Base-by-base conservation (phyloP, 1,140 invertebrate species). In the Gerris buenoi region DNA sequence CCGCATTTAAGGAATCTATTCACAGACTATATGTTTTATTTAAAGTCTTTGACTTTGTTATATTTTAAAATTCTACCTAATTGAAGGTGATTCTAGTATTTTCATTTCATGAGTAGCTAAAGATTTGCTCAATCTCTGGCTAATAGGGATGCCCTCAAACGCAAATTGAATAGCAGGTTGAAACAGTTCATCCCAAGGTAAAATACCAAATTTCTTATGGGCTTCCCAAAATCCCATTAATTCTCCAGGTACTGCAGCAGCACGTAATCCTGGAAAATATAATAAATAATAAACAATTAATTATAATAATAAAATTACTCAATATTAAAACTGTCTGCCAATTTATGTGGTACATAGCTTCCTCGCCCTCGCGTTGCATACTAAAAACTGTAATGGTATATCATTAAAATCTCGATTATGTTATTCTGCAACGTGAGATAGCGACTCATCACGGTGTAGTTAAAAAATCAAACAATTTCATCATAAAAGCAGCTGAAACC, bases 241-340 rank as follows among this genome's bases (percentile, higher is more conserved):
- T 77, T 97, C 94, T 1, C 95, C 95, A 3, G 95, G 95, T 14
- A 97, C 88, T 0, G 83, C 92, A 25, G 95, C 85, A 1, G 93
- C 79, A 18, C 91, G 74, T 1, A 84, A 82, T 68, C 93, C 93
- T 83, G 70, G 14, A 15, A 28, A 23, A 10, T n/a, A 56, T 10
- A 56, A n/a, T 56, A 56, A 56, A n/a, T n/a, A 56, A 56, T 56
- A 56, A 56, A 10, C 10, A 56, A n/a, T 56, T 56, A 13, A 56
- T 13, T 56, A 56, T n/a, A 13, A 13, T 56, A 56, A 56, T n/a
- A n/a, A 56, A 13, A 56, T 56, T 56, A 10, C n/a, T n/a, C n/a
- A n/a, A n/a, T n/a, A n/a, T n/a, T n/a, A n/a, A n/a, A n/a, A n/a
- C n/a, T n/a, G n/a, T n/a, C n/a, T n/a, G n/a, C n/a, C n/a, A n/a